A percentile compares a stretch with the other conserved stretches of the same genome.
Conservation (phyloP, 2,888 invertebrate genomes). For the Diarsia rubi region DNA sequence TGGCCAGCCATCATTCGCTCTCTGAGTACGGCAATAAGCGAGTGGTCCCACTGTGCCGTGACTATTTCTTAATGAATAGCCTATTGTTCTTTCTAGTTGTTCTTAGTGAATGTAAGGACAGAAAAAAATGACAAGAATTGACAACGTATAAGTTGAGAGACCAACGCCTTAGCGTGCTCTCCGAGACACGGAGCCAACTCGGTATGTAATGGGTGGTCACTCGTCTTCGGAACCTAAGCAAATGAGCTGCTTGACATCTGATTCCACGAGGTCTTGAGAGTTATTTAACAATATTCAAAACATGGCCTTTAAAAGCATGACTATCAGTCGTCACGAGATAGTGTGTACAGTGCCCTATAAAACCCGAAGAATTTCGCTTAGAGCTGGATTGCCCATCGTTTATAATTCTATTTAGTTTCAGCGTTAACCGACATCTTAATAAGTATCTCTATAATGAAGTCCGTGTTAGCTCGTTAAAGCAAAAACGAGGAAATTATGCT, state of each 20-base stretch:
- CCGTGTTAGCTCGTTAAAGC: conserved; percentile 32
- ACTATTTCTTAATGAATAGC: not conserved
- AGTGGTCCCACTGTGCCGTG: conserved; percentile 65
- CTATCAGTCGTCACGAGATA: not conserved
- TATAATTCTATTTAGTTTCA: conserved; percentile 18
- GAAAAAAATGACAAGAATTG: too few relatives aligned
- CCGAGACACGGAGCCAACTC: too few relatives aligned
- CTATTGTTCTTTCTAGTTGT: not conserved
- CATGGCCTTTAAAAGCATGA: not conserved
- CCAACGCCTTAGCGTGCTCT: too few relatives aligned
- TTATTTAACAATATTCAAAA: not conserved
- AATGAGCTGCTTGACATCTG: not conserved
- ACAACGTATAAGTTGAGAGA: too few relatives aligned
- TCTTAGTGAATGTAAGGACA: not conserved
- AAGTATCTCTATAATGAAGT: conserved; percentile 35
- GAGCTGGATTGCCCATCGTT: conserved; percentile 40
- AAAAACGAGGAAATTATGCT: conserved; percentile 17
- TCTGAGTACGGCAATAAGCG: too few relatives aligned
- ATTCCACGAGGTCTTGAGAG: not conserved
- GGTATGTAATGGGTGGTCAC: too few relatives aligned
- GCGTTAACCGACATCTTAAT: conserved; percentile 8
- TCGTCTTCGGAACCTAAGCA: too few relatives aligned
- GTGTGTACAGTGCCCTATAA: not conserved
- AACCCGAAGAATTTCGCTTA: not conserved
- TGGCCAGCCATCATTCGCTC: too few relatives aligned